A percentile compares a stretch with the other conserved stretches of the same genome.
phyloP scores from a whole-genome alignment of 2,888 invertebrate genomes.

The Stenichneumon culpator region DNA sequence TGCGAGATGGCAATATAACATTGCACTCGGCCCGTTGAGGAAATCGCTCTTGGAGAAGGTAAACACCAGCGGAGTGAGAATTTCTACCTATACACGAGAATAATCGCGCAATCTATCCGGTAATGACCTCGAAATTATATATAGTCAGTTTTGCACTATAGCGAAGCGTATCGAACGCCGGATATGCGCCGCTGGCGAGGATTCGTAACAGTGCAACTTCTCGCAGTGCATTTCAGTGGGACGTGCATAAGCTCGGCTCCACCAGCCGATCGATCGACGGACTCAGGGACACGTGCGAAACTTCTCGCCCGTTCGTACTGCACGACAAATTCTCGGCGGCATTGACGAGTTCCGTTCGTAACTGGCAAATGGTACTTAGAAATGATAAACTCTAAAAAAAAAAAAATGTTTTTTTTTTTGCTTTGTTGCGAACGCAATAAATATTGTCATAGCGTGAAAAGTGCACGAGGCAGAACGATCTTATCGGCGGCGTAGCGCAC shows the following conservation, averaged over 20 bases:
- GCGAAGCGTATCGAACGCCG: conserved; percentile 2
- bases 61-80: neutral
- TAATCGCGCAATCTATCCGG: neutral
- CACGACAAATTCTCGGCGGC: no score
- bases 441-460: neutral
- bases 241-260: neutral
- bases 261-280: conserved; percentile 6
- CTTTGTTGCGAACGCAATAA: neutral
- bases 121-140: neutral
- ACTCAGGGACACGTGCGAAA: neutral
- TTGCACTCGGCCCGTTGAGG: no score
- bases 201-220: neutral
- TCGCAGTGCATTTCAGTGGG: neutral
- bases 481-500: neutral
- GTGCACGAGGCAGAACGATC: neutral
- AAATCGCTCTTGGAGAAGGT: neutral
- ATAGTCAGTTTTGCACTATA: neutral
- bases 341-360: no score
- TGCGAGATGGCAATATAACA: no score
- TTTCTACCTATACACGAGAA: neutral
- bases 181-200: neutral
- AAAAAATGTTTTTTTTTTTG: neutral
- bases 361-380: neutral
- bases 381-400: neutral
- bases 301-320: neutral